phyloP scores from a whole-genome alignment of 2,797 vertebrate species.

The Argya squamiceps region DNA sequence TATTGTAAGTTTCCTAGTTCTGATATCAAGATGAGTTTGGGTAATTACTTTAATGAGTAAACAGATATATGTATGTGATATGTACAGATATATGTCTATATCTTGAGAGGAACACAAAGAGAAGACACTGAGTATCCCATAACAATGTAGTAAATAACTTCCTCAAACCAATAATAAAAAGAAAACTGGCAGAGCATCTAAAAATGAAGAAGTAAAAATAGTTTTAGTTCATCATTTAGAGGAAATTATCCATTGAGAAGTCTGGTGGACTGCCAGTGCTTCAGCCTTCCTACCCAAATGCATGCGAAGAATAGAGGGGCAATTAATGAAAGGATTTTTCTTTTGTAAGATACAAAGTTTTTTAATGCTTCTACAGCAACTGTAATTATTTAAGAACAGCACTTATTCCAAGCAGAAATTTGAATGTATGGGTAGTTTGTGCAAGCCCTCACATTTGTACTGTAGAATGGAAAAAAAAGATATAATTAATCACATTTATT shows the following conservation, averaged over 20 bases:
- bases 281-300: not conserved
- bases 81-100: not conserved
- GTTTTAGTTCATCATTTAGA: constrained; percentile 23
- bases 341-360: not conserved
- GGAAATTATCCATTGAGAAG: constrained; percentile 30
- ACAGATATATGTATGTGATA: not conserved
- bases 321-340: not conserved
- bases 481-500: not conserved
- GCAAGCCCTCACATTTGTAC: not conserved
- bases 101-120: not conserved
- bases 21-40: not conserved
- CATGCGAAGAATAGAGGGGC: not conserved
- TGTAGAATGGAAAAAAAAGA: not conserved
- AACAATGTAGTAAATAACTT: constrained; percentile 11
- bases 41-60: constrained; percentile 3
- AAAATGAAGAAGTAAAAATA: constrained; percentile 50
- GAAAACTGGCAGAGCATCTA: not conserved
- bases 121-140: not conserved
- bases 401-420: not conserved
- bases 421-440: not conserved
- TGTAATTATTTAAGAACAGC: not conserved
- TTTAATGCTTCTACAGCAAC: not conserved
- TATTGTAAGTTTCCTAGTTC: not conserved
- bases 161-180: not conserved
- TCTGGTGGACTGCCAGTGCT: constrained; percentile 14